These are phyloP conservation scores for Gymnocypris eckloni DNA, from an alignment of 2,797 vertebrate genomes.

Conservation along the genomic window DNA sequence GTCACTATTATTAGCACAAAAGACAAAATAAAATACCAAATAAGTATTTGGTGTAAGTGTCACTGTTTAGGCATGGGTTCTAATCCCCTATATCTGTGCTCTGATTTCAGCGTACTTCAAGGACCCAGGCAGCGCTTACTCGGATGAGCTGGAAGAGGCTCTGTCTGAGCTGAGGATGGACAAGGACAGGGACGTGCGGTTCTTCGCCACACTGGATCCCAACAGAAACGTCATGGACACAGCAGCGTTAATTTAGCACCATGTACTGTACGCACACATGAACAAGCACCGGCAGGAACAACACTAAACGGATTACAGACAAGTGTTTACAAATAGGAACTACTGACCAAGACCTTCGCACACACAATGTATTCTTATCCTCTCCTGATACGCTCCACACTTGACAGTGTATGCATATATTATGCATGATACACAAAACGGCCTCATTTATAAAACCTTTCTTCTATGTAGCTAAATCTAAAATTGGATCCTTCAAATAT, in stretches of 20 bases:
- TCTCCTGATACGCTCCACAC: constrained; percentile 3
- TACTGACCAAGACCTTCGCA: constrained; percentile 5
- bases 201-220: constrained; percentile 88
- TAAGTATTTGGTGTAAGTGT: neutral
- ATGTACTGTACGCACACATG: neutral
- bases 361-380: neutral
- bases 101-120: constrained; percentile 84
- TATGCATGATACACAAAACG: constrained; percentile 3
- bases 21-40: neutral
- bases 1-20: neutral
- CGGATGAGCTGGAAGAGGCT: constrained; percentile 87
- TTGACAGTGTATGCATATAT: neutral
- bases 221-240: constrained; percentile 78
- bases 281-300: constrained; percentile 54
- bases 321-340: constrained; percentile 42
- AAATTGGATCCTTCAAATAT: neutral
- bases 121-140: constrained; percentile 87
- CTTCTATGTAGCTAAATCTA: neutral
- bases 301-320: constrained; percentile 39
- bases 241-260: constrained; percentile 75
- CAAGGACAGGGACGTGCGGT: constrained; percentile 88
- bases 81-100: constrained; percentile 26
- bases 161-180: constrained; percentile 87
- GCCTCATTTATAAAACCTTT: constrained; percentile 15
- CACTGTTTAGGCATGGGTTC: neutral